phyloP scores from a whole-genome alignment of 2,113 vertebrate genomes.

The Oreotrochilus melanogaster region DNA sequence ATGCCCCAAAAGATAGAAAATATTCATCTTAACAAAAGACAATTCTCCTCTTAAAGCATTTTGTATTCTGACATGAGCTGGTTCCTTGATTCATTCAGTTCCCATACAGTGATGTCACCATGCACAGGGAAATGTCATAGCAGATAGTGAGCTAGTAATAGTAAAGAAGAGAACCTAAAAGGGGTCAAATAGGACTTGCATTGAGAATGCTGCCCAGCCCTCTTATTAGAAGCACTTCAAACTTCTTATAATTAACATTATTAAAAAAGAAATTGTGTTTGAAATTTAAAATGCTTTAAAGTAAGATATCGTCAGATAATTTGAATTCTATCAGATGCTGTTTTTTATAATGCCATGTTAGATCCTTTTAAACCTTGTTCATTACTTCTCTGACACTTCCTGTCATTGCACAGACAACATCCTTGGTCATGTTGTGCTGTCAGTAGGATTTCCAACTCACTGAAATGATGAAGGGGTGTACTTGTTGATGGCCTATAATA shows the following conservation, averaged over 20 bases:
- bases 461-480: not conserved
- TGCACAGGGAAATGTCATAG: not conserved
- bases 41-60: not conserved
- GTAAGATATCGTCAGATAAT: not conserved
- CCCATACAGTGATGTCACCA: not conserved
- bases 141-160: not conserved
- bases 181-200: not conserved
- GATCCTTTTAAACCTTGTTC: not conserved
- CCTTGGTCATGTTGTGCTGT: not conserved
- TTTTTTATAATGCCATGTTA: not conserved
- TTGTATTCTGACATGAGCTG: not conserved
- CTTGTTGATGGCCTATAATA: not conserved
- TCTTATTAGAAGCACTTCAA: not conserved
- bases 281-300: not conserved
- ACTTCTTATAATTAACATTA: not conserved
- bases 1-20: not conserved
- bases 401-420: not conserved
- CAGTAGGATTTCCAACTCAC: not conserved
- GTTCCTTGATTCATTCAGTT: not conserved
- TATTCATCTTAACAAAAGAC: not conserved
- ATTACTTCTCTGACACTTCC: not conserved
- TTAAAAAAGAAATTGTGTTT: not conserved
- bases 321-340: not conserved
- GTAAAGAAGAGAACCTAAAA: not conserved
- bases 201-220: not conserved